phyloP scores from a whole-genome alignment of 2,797 vertebrate species.

The Oreochromis mossambicus region DNA sequence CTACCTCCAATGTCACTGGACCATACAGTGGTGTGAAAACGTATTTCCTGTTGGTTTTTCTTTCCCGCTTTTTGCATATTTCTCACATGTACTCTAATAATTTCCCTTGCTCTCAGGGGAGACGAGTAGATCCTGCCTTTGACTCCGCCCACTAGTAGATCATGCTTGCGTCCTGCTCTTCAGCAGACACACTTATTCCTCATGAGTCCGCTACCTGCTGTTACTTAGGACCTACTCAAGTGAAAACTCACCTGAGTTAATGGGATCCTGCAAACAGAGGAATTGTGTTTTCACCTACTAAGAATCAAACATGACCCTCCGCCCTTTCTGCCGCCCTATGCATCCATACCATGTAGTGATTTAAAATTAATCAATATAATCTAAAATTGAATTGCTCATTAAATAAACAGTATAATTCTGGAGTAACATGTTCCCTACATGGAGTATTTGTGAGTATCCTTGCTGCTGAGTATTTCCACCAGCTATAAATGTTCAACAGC shows the following conservation, averaged over 20 bases:
- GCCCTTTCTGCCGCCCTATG: not conserved
- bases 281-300: not conserved
- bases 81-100: not conserved
- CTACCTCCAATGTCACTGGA: not conserved
- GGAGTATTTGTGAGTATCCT: not conserved
- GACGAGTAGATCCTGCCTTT: not conserved
- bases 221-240: not conserved
- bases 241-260: not conserved
- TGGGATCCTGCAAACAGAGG: not conserved
- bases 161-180: not conserved
- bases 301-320: not conserved
- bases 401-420: not conserved
- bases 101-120: not conserved
- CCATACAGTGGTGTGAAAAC: fast-evolving
- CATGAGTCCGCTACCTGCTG: not conserved
- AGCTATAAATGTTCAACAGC: not conserved
- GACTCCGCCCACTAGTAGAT: not conserved
- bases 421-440: not conserved
- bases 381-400: not conserved
- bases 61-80: not conserved
- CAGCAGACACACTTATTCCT: not conserved
- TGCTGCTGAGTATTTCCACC: not conserved
- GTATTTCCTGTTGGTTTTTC: not conserved
- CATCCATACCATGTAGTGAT: not conserved
- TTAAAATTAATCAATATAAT: not conserved